A percentile compares a stretch with the other conserved stretches of the same genome.
phyloP scores from a whole-genome alignment of 2,113 vertebrate genomes.

The Callorhinus ursinus region DNA sequence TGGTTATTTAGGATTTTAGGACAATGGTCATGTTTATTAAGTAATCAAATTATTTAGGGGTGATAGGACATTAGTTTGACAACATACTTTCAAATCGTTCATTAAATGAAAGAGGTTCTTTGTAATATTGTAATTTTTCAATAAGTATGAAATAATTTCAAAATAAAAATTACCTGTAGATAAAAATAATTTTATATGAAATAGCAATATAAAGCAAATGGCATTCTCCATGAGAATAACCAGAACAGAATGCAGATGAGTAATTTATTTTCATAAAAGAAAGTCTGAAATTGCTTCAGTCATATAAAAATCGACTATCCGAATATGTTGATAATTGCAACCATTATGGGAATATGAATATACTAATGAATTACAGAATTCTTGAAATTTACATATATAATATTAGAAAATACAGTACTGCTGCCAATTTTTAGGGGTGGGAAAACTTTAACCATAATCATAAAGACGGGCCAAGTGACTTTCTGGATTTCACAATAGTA shows the following conservation, averaged over 20 bases:
- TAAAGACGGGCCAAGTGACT: not conserved
- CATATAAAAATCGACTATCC: not conserved
- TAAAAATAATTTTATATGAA: conserved; percentile 3
- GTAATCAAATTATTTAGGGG: not conserved
- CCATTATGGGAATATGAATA: not conserved
- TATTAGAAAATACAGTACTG: not conserved
- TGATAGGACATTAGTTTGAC: not conserved
- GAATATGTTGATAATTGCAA: conserved; percentile 17
- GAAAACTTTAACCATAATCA: not conserved
- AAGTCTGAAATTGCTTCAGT: not conserved
- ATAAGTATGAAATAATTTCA: conserved; percentile 2
- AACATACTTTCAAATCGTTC: not conserved
- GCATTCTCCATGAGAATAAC: not conserved
- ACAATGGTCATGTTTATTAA: not conserved
- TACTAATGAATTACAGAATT: not conserved
- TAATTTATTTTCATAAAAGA: conserved; percentile 20
- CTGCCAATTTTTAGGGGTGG: not conserved
- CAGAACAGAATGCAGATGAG: not conserved
- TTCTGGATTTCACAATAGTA: conserved; percentile 4
- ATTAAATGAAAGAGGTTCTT: not conserved
- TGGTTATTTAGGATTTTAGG: not conserved
- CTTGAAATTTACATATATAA: conserved; percentile 10
- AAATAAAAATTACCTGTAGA: conserved; percentile 13
- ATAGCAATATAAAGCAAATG: not conserved
- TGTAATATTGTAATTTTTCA: conserved; percentile 10